These are phyloP conservation scores for Origma solitaria DNA, from an alignment of 2,113 vertebrate genomes.

Conservation along the genomic window DNA sequence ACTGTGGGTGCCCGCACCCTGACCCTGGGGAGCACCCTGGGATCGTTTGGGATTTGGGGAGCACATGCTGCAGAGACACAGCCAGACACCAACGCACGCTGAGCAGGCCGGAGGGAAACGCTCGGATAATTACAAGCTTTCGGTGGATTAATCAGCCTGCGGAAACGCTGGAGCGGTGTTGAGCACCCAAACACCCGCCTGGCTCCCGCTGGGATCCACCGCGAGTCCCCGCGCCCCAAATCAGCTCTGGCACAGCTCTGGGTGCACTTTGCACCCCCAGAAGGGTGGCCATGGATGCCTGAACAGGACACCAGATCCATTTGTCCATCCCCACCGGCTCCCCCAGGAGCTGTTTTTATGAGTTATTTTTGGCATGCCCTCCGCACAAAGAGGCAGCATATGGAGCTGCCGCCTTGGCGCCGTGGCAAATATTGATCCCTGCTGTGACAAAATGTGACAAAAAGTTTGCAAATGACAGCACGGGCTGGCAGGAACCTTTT, in stretches of 20 bases:
- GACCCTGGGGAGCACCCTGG: neutral
- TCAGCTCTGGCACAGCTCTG: neutral
- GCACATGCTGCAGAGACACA: neutral
- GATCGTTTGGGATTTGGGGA: neutral
- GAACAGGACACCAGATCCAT: accelerated
- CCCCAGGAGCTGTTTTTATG: neutral
- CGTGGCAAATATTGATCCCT: conserved; percentile 19
- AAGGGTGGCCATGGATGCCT: accelerated
- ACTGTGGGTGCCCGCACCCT: neutral
- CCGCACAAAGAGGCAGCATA: neutral
- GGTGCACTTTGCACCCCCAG: neutral
- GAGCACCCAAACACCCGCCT: neutral
- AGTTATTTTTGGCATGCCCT: neutral
- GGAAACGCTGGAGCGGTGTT: neutral
- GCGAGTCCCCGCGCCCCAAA: neutral
- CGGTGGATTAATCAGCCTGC: conserved; percentile 36
- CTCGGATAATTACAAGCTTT: conserved; percentile 7
- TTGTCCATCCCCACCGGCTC: accelerated
- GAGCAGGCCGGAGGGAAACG: conserved; percentile 28
- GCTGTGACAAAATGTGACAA: neutral
- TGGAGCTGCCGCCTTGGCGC: neutral
- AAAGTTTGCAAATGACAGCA: neutral
- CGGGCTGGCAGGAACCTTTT: neutral
- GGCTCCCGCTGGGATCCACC: neutral
- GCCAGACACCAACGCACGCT: conserved; percentile 18